Conservation (phyloP, 1,140 invertebrate species). For the Tribolium madens region DNA sequence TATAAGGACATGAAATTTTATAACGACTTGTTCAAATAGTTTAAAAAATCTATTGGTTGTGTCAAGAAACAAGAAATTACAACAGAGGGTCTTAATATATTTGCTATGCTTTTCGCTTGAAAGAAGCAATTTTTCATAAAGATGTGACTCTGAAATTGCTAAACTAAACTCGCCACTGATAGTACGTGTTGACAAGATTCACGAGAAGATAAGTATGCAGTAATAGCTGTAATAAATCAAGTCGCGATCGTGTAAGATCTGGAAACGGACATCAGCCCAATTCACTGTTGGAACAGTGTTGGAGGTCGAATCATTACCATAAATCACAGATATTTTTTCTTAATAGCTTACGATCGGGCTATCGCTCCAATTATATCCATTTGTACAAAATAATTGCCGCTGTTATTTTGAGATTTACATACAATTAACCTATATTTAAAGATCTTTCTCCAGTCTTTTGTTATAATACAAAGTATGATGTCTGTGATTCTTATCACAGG, state of each 20-base stretch:
- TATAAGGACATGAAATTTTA: no score
- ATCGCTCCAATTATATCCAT: conserved; percentile 4
- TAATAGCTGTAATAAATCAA: conserved; percentile 31
- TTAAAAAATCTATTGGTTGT: no score
- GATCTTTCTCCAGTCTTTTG: background rate
- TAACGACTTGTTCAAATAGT: no score
- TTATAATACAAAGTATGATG: background rate
- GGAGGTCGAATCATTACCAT: conserved; percentile 24
- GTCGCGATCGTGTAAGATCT: conserved; percentile 19
- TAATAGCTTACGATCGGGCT: conserved; percentile 3
- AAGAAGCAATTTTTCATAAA: background rate
- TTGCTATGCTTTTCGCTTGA: no score
- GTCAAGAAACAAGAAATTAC: background rate
- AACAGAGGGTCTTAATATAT: no score
- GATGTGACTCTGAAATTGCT: background rate
- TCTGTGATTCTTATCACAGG: background rate
- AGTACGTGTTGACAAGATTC: conserved; percentile 18
- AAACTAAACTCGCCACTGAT: background rate
- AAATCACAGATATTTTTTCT: conserved; percentile 14
- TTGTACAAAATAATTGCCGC: conserved; percentile 5
- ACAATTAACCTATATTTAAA: background rate
- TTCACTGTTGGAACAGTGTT: conserved; percentile 17
- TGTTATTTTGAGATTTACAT: background rate
- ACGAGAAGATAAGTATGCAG: conserved; percentile 33
- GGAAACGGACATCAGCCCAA: conserved; percentile 28